A percentile compares a stretch with the other conserved stretches of the same genome.
phyloP scores from a whole-genome alignment of 2,888 invertebrate genomes.

The Smittia aterrima region DNA sequence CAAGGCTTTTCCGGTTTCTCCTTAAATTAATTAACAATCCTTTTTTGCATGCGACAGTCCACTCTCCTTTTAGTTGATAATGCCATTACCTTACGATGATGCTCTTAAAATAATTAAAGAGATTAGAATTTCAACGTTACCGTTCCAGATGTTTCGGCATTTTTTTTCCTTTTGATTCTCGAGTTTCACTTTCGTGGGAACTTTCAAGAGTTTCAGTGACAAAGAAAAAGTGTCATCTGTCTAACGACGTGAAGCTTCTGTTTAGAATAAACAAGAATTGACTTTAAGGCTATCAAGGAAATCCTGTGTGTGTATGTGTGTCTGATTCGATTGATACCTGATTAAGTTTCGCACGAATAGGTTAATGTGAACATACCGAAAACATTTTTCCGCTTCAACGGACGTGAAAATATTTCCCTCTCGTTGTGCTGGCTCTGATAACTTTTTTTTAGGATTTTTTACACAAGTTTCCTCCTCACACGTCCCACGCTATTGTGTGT shows the following conservation, averaged over 20 bases:
- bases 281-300: conserved; percentile 4
- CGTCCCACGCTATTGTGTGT: not conserved
- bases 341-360: not conserved
- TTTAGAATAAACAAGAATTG: too few relatives aligned
- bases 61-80: too few relatives aligned
- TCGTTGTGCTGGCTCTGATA: not conserved
- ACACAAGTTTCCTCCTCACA: not conserved
- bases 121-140: too few relatives aligned
- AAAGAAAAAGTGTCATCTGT: too few relatives aligned
- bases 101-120: too few relatives aligned
- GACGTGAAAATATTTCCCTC: conserved; percentile 10
- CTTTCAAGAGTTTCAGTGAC: too few relatives aligned
- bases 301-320: not conserved
- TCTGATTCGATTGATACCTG: not conserved
- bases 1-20: not conserved
- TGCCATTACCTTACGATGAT: too few relatives aligned
- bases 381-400: conserved; percentile 1
- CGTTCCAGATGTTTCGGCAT: too few relatives aligned
- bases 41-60: too few relatives aligned
- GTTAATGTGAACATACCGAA: not conserved
- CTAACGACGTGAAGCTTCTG: too few relatives aligned
- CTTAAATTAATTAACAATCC: conserved; percentile 24
- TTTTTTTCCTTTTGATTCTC: too few relatives aligned
- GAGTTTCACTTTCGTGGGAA: too few relatives aligned
- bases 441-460: not conserved